A percentile compares a stretch with the other conserved stretches of the same genome.
These are phyloP conservation scores for Chaetophractus vellerosus DNA, from an alignment of 2,797 vertebrate species.

Conservation along the genomic window DNA sequence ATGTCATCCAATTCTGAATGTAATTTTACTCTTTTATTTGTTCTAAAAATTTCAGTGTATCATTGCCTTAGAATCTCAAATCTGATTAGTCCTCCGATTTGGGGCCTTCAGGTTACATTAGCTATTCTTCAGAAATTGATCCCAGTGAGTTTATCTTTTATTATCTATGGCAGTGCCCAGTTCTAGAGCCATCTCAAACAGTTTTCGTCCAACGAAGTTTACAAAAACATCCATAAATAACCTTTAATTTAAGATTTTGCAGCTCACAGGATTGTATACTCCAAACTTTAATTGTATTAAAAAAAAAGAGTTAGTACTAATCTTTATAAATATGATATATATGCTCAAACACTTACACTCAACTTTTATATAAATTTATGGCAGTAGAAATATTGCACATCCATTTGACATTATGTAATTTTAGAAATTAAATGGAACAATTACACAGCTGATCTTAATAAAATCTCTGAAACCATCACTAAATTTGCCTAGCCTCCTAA, in stretches of 20 bases:
- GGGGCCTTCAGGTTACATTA: conserved; percentile 25
- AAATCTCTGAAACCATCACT: conserved; percentile 35
- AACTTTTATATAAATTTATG: conserved; percentile 27
- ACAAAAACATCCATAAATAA: background rate
- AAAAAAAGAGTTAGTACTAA: background rate
- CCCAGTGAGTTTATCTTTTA: background rate
- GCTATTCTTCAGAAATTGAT: conserved; percentile 41
- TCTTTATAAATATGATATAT: background rate
- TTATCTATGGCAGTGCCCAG: background rate
- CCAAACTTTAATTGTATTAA: background rate
- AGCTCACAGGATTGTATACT: background rate
- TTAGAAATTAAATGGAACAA: conserved; percentile 53
- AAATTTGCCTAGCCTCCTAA: background rate
- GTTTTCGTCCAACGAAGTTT: background rate
- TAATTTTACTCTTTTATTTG: background rate
- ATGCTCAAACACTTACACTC: background rate
- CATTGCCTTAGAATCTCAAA: background rate
- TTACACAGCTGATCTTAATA: background rate
- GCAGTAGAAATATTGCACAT: background rate
- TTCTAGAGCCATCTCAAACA: conserved; percentile 13
- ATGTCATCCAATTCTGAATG: background rate
- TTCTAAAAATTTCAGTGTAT: conserved; percentile 9
- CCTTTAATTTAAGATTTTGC: background rate
- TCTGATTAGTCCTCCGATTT: background rate
- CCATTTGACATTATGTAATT: conserved; percentile 6